Conservation (phyloP, 2,113 vertebrate genomes). For the Proterorhinus semilunaris region DNA sequence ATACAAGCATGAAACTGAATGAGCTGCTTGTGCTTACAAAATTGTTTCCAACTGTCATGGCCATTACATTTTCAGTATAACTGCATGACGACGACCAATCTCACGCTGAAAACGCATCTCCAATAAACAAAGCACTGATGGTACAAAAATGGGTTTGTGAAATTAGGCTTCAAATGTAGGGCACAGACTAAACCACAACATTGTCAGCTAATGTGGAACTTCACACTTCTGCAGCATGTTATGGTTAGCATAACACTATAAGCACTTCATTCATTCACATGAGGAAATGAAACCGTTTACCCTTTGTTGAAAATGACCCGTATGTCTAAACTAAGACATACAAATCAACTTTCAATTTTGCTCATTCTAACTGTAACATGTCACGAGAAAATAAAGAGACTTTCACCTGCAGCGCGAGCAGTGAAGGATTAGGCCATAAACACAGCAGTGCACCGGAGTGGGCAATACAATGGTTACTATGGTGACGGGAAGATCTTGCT, state of each 20-base stretch:
- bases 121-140: slow-evolving; percentile 1
- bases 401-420: slow-evolving; percentile 37
- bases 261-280: not conserved
- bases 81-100: not conserved
- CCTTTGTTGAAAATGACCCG: slow-evolving; percentile 13
- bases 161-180: slow-evolving; percentile 24
- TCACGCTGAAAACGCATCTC: not conserved
- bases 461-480: slow-evolving; percentile 73
- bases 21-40: too few relatives aligned
- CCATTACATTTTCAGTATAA: too few relatives aligned
- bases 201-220: slow-evolving; percentile 7
- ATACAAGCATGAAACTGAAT: too few relatives aligned
- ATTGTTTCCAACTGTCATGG: too few relatives aligned
- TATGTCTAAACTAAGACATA: slow-evolving; percentile 1
- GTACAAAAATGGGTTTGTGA: not conserved
- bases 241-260: slow-evolving; percentile 3
- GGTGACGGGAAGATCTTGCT: slow-evolving; percentile 65
- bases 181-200: slow-evolving; percentile 6
- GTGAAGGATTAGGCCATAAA: slow-evolving; percentile 66
- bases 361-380: not conserved
- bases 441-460: slow-evolving; percentile 58
- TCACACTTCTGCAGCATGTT: not conserved
- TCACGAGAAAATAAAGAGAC: slow-evolving; percentile 1
- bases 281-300: slow-evolving; percentile 32
- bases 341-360: not conserved